Percentiles rank a stretch among this genome's conserved stretches.
Conservation (phyloP, 2,113 vertebrate genomes). For the Oplegnathus fasciatus region DNA sequence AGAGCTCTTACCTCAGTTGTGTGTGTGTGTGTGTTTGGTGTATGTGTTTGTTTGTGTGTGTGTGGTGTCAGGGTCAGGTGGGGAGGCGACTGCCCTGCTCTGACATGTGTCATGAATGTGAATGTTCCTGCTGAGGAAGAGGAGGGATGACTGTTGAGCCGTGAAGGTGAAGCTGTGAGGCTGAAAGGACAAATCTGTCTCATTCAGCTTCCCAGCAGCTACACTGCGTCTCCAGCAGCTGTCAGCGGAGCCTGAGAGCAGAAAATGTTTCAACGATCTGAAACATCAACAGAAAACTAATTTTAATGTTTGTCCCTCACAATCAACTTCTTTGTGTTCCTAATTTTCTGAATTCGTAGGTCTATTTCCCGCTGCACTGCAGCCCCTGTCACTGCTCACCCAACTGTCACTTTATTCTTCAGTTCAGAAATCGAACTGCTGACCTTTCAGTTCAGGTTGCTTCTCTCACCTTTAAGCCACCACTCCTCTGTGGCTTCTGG, state of each 20-base stretch:
- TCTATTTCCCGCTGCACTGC: neutral
- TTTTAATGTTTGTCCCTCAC: neutral
- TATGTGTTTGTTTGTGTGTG: neutral
- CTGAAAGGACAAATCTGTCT: neutral
- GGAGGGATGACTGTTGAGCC: neutral
- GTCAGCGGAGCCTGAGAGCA: neutral
- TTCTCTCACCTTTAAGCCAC: no score
- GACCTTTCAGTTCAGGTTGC: no score
- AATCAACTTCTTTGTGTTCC: neutral
- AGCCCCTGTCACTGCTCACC: no score
- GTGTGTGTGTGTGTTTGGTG: neutral
- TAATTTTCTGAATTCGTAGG: neutral
- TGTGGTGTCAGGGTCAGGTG: conserved; percentile 2
- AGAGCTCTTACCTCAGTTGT: neutral
- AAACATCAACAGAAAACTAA: neutral
- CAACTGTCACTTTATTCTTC: no score
- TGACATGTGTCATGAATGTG: neutral
- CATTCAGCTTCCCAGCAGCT: neutral
- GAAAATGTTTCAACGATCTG: neutral
- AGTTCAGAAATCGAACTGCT: no score
- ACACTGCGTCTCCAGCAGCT: no score
- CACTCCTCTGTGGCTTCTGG: no score
- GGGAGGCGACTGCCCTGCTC: neutral
- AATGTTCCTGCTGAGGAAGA: conserved; percentile 22
- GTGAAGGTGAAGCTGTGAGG: conserved; percentile 33